Base-by-base conservation (phyloP, 2,797 vertebrate genomes). In the Acipenser transmontanus region DNA sequence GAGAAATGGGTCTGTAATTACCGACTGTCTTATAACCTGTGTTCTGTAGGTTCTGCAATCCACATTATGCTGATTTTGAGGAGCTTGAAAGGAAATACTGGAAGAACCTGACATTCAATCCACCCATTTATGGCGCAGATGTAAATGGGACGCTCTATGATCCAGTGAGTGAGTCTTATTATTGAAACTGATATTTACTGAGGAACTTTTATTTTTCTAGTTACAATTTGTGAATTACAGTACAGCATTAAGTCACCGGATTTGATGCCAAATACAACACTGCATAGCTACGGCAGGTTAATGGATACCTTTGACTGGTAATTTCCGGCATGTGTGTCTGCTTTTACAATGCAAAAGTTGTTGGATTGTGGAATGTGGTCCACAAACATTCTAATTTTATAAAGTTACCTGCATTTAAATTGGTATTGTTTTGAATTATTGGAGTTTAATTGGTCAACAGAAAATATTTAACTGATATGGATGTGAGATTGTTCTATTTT, bases 61-160 rank as follows among this genome's bases (percentile, higher is more conserved):
- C 97, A 1, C 89, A 89, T 9, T 94, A 93, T 66, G 91, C 84
- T 0, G 95, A 98, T 68, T 95, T 92, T 77, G 95, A 98, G 59
- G 97, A 99, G 72, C 90, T 99, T 71, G 97, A 99, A 77, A 91
- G 95, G 70, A 98, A 98, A 71, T 98, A 95, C 77, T 99, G 97
- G 97, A 99, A 97, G 83, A 98, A 97, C 72, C 87, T 99, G 51
- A 99, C 97, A 0, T 97, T 98, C 69, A 98, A 98, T 62, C 90
- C 96, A 12, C 96, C 97, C 0, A 93, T 99, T 49, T 98, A 97
- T 0, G 97, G 97, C 1, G 95, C 96, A 13, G 97, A 98, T 61
- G 91, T 99, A 78, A 97, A 92, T 9, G 97, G 94, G 67, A 94
- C 93, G 0, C 90, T 99, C 1, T 99, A 98, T 8, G 94, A 98